Conservation (phyloP, 2,888 invertebrate species). For the Unio delphinus region DNA sequence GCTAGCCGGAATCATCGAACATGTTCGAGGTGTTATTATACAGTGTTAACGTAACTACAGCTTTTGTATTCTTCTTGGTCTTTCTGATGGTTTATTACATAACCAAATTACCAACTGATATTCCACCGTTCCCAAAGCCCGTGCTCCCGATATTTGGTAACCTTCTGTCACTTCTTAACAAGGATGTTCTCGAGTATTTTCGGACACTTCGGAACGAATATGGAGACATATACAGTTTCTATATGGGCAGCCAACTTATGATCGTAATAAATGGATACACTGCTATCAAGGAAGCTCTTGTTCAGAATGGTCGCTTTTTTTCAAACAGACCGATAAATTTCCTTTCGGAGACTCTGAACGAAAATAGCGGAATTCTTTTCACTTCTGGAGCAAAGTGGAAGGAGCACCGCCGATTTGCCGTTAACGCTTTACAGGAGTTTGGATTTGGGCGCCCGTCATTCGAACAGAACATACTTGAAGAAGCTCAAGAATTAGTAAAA, state of each 20-base stretch:
- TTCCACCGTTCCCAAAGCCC: constrained; percentile 17
- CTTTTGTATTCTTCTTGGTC: too few species aligned
- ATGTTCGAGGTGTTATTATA: too few species aligned
- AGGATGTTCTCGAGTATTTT: constrained; percentile 4
- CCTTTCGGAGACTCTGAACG: not conserved
- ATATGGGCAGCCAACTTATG: constrained; percentile 12
- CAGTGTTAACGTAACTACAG: too few species aligned
- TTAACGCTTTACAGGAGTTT: constrained; percentile 14
- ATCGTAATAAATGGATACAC: constrained; percentile 20
- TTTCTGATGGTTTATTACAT: too few species aligned
- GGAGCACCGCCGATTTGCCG: constrained; percentile 15
- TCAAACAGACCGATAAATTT: constrained; percentile 12
- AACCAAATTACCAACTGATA: constrained; percentile 1
- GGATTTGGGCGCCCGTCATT: constrained; percentile 19
- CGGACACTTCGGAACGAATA: constrained; percentile 11
- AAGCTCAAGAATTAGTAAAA: constrained; percentile 3
- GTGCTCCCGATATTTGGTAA: constrained; percentile 22
- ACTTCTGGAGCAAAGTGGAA: constrained; percentile 25
- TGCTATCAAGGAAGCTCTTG: constrained; percentile 8
- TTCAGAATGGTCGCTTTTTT: constrained; percentile 8
- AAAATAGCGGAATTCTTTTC: constrained; percentile 9
- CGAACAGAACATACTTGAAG: constrained; percentile 24
- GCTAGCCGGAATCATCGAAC: too few species aligned
- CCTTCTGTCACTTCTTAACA: constrained; percentile 6
- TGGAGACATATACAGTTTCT: constrained; percentile 21